These are phyloP conservation scores for Mamestra configurata DNA, from an alignment of 1,140 invertebrate species.

Conservation along the genomic window DNA sequence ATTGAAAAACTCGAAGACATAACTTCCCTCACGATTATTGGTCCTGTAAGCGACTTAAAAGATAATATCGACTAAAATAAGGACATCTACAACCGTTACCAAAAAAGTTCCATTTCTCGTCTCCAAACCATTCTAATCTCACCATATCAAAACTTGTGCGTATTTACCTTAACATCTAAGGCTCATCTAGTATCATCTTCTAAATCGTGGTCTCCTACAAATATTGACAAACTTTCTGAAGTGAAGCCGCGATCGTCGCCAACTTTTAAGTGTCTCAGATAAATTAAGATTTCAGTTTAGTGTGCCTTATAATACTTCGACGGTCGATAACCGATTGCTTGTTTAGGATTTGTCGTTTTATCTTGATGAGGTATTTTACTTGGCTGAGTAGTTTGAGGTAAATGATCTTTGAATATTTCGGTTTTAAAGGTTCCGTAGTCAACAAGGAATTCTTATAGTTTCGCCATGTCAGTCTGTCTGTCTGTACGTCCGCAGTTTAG, in stretches of 20 bases:
- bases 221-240: constrained; percentile 59
- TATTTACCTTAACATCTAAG: background rate
- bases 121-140: too few relatives aligned
- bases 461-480: too few relatives aligned
- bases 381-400: background rate
- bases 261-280: constrained; percentile 62
- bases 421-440: too few relatives aligned
- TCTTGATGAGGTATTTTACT: background rate
- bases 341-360: background rate
- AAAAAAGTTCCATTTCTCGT: too few relatives aligned
- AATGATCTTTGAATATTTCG: background rate
- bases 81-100: too few relatives aligned
- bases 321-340: constrained; percentile 46
- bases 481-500: too few relatives aligned
- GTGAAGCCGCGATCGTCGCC: constrained; percentile 34
- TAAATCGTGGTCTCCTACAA: constrained; percentile 48
- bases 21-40: too few relatives aligned
- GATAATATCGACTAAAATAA: too few relatives aligned
- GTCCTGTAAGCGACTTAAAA: too few relatives aligned
- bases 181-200: constrained; percentile 33
- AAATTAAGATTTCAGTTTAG: constrained; percentile 61
- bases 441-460: too few relatives aligned
- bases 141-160: background rate
- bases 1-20: too few relatives aligned
- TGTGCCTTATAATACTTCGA: constrained; percentile 44